Conservation (phyloP, 2,797 vertebrate species). For the Philypnodon macrostomus region DNA sequence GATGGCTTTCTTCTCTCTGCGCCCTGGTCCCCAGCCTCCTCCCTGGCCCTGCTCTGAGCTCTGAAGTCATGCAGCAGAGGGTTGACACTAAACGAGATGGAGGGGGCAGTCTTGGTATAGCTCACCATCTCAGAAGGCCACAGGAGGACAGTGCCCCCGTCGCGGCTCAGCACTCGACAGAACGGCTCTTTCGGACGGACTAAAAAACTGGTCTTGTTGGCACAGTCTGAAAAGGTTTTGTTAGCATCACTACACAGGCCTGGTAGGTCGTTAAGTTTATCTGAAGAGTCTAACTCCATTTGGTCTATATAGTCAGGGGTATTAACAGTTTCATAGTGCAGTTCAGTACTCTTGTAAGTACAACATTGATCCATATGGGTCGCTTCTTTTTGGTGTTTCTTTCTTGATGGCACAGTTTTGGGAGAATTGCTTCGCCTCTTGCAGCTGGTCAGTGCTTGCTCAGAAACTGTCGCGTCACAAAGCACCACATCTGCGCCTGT, state of each 20-base stretch:
- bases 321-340: no score
- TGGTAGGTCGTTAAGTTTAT: conserved; percentile 5
- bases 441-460: no score
- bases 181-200: conserved; percentile 69
- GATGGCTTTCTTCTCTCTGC: conserved; percentile 50
- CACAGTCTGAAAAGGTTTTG: conserved; percentile 19
- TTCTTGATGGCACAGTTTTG: no score
- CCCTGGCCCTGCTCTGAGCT: conserved; percentile 53
- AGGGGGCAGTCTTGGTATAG: conserved; percentile 81
- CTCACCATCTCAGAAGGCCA: conserved; percentile 90
- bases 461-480: no score
- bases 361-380: no score
- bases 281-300: not conserved
- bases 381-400: no score
- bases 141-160: conserved; percentile 81
- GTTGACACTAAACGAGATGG: conserved; percentile 88
- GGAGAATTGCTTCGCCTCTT: no score
- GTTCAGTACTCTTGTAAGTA: no score
- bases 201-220: not conserved
- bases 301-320: not conserved
- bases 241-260: not conserved
- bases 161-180: conserved; percentile 80
- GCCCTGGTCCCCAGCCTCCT: conserved; percentile 28
- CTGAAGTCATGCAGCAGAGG: conserved; percentile 83
- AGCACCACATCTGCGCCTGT: no score